These are phyloP conservation scores for Nyctalus aviator DNA, from an alignment of 2,797 vertebrate species.

Conservation along the genomic window DNA sequence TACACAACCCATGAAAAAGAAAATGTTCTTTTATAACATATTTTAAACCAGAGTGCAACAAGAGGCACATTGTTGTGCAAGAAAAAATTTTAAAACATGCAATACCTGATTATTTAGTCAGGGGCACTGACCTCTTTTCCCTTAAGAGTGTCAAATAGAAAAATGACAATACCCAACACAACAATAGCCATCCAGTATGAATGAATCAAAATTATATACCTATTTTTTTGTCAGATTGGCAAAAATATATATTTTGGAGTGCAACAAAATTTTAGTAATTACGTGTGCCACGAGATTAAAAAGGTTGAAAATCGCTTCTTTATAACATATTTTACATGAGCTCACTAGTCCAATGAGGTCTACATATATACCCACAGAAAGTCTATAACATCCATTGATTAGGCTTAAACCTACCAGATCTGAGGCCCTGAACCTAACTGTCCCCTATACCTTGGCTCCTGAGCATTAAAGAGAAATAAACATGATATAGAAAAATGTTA, in stretches of 20 bases:
- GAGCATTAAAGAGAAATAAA: too few species aligned
- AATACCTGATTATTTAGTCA: neutral
- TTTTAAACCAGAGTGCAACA: neutral
- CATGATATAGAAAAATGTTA: too few species aligned
- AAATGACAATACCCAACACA: neutral
- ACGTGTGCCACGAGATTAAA: neutral
- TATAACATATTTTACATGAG: neutral
- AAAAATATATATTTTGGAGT: neutral
- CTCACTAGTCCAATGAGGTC: neutral
- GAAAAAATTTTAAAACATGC: neutral
- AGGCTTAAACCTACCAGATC: neutral
- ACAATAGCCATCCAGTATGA: neutral
- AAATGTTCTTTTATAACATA: neutral
- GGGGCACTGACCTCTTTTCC: neutral
- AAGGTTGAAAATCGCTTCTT: neutral
- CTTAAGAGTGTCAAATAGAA: neutral
- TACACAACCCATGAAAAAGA: neutral
- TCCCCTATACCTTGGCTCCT: too few species aligned
- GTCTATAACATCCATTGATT: neutral
- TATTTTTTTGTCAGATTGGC: neutral
- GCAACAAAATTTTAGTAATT: neutral
- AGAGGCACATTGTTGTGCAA: neutral
- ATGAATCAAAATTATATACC: neutral
- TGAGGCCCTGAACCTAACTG: too few species aligned
- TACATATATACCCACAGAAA: neutral